Conservation (phyloP, 1,140 invertebrate species). For the Trissolcus basalis region DNA sequence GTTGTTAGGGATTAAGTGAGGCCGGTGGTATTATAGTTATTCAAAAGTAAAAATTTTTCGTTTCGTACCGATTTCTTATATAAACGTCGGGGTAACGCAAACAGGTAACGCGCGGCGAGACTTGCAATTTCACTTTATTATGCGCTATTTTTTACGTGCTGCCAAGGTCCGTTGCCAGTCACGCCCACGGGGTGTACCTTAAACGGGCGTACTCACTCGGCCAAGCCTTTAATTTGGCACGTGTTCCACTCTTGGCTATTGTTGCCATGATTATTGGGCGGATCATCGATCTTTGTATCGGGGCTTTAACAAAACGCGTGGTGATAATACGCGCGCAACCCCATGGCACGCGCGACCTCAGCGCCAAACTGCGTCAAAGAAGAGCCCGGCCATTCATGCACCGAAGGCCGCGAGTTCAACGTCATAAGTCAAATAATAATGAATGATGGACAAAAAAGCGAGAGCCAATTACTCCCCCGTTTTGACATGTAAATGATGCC, state of each 20-base stretch:
- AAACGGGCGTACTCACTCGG: conserved; percentile 57
- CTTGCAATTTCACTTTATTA: conserved; percentile 59
- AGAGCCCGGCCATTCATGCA: conserved; percentile 26
- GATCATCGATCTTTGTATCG: conserved; percentile 53
- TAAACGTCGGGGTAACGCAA: conserved; percentile 27
- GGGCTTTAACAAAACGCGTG: conserved; percentile 43
- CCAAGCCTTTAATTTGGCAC: conserved; percentile 73
- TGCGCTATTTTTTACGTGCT: conserved; percentile 47
- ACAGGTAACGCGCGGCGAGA: conserved; percentile 46
- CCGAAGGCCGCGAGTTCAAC: conserved; percentile 39
- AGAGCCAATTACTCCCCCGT: conserved; percentile 41
- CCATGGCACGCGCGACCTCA: conserved; percentile 48
- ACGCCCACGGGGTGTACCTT: conserved; percentile 56
- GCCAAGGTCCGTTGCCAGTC: conserved; percentile 43
- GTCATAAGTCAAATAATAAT: conserved; percentile 48
- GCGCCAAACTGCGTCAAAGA: conserved; percentile 3
- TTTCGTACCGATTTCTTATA: conserved; percentile 2
- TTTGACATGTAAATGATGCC: conserved; percentile 23
- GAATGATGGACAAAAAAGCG: conserved; percentile 45
- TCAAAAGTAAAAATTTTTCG: conserved; percentile 25
- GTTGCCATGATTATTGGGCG: conserved; percentile 71
- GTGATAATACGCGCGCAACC: conserved; percentile 49
- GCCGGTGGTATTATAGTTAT: conserved; percentile 40
- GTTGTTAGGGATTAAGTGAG: conserved; percentile 30
- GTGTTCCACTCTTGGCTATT: conserved; percentile 71